Evolutionary conservation across 2,797 vertebrate genomes (phyloP), one percentile per base, ranked within the genome.

Genomic region (Intellagama lesueurii): DNA sequence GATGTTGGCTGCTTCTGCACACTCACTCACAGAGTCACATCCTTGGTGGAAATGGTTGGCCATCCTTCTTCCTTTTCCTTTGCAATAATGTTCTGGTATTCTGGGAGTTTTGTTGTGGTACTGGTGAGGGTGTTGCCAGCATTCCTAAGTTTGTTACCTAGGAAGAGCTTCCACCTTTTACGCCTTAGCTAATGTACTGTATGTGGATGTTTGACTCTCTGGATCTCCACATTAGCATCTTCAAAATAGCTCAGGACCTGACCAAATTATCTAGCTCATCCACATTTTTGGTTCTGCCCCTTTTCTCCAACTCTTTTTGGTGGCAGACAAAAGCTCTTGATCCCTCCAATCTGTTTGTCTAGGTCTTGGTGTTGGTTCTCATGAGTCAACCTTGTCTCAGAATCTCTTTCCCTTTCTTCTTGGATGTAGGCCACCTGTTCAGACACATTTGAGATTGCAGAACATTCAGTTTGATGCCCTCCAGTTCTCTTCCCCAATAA

Each of bases 1-100:
- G 94, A 95, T 94, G 19, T 95, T 89, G 93, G 87, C 88, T 94
- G 89, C 91, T 92, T 92, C 94, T 93, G 87, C 89, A 44, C 89
- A 49, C 79, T 93, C 80, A 4, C 68, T 82, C 1, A 1, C 78
- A 83, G 2, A 93, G 91, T 83, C 70, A 66, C 32, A 5, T 76
- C 82, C 80, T 68, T 83, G 30, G 24, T 81, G 56, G 91, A 86
- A 68, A 86, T 90, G 77, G 85, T 81, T 91, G 11, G 70, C 78
- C 78, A 3, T 76, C 82, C 64, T 28, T 35, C 91, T 94, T 12
- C 87, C 26, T 89, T 83, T 95, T 92, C 94, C 91, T 93, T 81
- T 91, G 76, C 93, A 87, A 16, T 40, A 85, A 11, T 88, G 93
- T 24, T 91, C 90, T 70, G 49, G 30, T n/a, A 40, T 35, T 80